phyloP scores from a whole-genome alignment of 2,797 vertebrate genomes.

The Pseudocheirus occidentalis region DNA sequence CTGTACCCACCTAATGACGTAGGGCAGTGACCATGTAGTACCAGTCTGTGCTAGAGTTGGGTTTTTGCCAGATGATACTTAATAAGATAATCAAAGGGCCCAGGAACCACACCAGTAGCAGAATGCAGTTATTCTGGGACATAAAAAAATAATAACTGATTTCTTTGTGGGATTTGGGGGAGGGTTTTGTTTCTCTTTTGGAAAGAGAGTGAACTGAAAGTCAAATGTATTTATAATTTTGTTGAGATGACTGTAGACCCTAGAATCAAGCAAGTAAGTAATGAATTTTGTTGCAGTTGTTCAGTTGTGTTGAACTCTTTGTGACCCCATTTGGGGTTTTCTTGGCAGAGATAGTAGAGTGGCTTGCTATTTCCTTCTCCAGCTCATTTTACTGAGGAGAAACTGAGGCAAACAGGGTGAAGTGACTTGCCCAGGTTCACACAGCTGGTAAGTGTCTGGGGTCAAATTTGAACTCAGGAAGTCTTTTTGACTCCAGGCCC shows the following conservation, averaged over 20 bases:
- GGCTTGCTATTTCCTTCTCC: not conserved
- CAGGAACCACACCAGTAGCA: conserved; percentile 87
- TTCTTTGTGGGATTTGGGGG: conserved; percentile 20
- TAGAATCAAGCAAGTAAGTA: conserved; percentile 66
- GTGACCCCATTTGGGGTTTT: not conserved
- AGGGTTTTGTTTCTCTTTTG: conserved; percentile 79
- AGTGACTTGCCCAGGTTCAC: not conserved
- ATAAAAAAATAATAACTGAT: conserved; percentile 71
- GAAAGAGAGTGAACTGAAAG: conserved; percentile 80
- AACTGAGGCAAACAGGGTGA: not conserved
- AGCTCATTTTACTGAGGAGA: not conserved
- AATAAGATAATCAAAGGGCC: conserved; percentile 85
- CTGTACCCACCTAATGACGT: conserved; percentile 85
- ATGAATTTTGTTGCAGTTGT: not conserved
- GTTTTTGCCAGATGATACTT: conserved; percentile 85
- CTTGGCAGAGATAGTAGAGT: not conserved
- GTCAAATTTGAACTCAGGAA: not conserved
- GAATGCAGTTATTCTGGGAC: conserved; percentile 83
- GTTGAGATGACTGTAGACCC: conserved; percentile 86
- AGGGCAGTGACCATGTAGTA: conserved; percentile 87
- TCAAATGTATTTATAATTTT: conserved; percentile 85
- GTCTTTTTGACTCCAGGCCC: not conserved
- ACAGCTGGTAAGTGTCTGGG: not conserved
- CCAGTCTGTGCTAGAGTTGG: conserved; percentile 83
- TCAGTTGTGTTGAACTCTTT: not conserved